Base-by-base conservation (phyloP, 1,140 invertebrate species). In the Drusus annulatus region DNA sequence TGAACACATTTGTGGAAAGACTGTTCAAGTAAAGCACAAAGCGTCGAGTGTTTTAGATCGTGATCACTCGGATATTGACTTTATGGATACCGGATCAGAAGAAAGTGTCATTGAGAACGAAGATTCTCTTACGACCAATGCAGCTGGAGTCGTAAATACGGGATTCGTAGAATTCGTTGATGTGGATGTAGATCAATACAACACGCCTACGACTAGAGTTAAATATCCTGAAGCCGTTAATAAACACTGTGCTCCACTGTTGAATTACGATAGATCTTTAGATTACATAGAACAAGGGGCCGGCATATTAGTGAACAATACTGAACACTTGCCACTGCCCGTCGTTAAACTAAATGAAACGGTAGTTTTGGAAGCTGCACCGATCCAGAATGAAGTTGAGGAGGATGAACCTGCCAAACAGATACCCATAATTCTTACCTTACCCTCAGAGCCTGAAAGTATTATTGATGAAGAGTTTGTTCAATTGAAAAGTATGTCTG, bases 41-140 rank as follows among this genome's bases (percentile, higher is more conserved):
- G n/a, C 23, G 3, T 62, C 78, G 2, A 80, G 74, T 28, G 58
- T 82, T 23, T 56, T 83, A 19, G 51, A 45, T 4, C 73, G 69
- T 28, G 81, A 83, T 71, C 79, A 83, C 69, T 83, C 81, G 8
- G 88, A 87, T 80, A 93, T 95, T 69, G 94, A 94, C 84, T 96
- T 93, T 80, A 94, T 95, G 93, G 94, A 95, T 83, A 94, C 93
- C 0, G 93, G 93, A 2, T 93, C 92, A 0, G 93, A 92, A 85
- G 91, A 89, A 45, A 93, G 86, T 87, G 90, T 45, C 51, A 87
- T 92, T 10, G 92, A 93, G 58, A 91, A 92, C n/a, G 91, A 91
- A 75, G 90, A 91, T 13, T 88, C 89, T 0, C 88, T 88, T 6
- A 92, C 36, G 10, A 17, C 36, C n/a, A 31, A 92, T 78, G 87